Evolutionary conservation across 2,888 invertebrate species (phyloP), one percentile per base, ranked within the genome.

Genomic region (Podabrus alpinus): DNA sequence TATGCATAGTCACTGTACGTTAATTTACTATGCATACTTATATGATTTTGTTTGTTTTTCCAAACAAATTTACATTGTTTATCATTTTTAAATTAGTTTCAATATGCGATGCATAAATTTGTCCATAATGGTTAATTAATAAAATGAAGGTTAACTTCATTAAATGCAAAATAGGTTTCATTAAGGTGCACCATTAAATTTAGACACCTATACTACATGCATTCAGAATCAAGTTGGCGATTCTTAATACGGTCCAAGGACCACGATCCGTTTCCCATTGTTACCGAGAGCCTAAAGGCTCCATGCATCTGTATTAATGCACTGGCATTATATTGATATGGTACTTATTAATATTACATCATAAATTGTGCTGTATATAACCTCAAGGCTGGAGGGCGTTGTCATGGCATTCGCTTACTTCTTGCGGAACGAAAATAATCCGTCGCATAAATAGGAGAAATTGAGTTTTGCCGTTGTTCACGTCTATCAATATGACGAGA

Each of bases 321-420:
- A 78, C 78, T 77, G 75, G 75, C 78, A 75, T 77, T 80, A 78
- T 79, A 79, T 79, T 80, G 81, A 81, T 82, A 80, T 82, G 79
- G 81, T 79, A 80, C 79, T 82, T 82, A 82, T 82, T 82, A 82
- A 82, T 82, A 81, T 82, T 81, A 81, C 81, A 82, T 81, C 81
- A 81, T 80, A 79, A 81, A 82, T 81, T 81, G 79, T 75, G 74
- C 78, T 68, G 76, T 75, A 77, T 78, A 80, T 79, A 78, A 78
- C 81, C 81, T 80, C 80, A 80, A 81, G 82, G 82, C 80, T 82
- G 73, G 77, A 81, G 82, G 82, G 82, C 82, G 82, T 82, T 81
- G 82, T 82, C 82, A 82, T 82, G 81, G 80, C 79, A 76, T 79
- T 82, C 81, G 80, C 79, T 80, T 81, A 82, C 75, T 77, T 80